Percentiles rank a stretch among this genome's conserved stretches.
Evolutionary conservation across 2,888 invertebrate species (phyloP).

Genomic region (Phrixothrix hirtus): DNA sequence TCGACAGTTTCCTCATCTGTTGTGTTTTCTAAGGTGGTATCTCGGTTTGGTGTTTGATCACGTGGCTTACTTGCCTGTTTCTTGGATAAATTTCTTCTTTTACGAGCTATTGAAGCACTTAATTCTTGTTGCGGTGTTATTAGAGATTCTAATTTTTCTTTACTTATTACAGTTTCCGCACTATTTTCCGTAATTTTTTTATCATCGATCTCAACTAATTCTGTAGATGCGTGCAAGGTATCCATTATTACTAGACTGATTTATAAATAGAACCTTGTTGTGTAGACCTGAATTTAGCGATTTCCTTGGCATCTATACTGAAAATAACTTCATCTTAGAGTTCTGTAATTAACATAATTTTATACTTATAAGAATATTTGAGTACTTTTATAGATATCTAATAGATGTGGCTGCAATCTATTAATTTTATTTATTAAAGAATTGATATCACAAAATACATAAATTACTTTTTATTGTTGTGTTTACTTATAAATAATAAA

Average conservation of each 20-base stretch:
- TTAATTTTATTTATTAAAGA: too few species aligned
- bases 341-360: too few species aligned
- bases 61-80: slow-evolving; percentile 61
- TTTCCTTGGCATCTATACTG: slow-evolving; percentile 23
- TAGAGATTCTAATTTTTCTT: slow-evolving; percentile 45
- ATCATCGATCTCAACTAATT: slow-evolving; percentile 49
- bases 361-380: too few species aligned
- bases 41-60: slow-evolving; percentile 67
- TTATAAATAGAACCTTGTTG: slow-evolving; percentile 44
- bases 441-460: too few species aligned
- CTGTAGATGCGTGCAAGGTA: slow-evolving; percentile 44
- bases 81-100: slow-evolving; percentile 65
- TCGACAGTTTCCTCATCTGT: slow-evolving; percentile 51
- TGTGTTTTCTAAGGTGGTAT: slow-evolving; percentile 43
- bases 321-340: slow-evolving; percentile 36
- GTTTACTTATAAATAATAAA: too few species aligned
- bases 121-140: slow-evolving; percentile 57
- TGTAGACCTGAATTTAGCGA: slow-evolving; percentile 20
- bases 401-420: too few species aligned
- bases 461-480: too few species aligned
- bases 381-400: too few species aligned
- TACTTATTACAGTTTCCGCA: slow-evolving; percentile 33
- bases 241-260: slow-evolving; percentile 51
- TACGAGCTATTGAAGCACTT: slow-evolving; percentile 61
- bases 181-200: slow-evolving; percentile 33